Conservation (phyloP, 2,797 vertebrate species). For the Otolemur crassicaudatus region DNA sequence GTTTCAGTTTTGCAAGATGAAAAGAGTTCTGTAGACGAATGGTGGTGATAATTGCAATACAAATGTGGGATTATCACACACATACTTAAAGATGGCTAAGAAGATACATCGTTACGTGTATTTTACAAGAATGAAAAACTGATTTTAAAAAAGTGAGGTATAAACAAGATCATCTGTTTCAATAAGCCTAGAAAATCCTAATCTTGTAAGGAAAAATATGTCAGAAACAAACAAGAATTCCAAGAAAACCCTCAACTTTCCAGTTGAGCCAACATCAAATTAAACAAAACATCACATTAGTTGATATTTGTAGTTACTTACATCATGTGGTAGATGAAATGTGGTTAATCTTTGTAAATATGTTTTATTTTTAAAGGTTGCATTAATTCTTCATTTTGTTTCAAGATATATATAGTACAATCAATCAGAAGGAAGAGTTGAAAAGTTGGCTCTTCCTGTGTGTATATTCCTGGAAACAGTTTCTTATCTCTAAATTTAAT, state of each 20-base stretch:
- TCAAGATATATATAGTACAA: not conserved
- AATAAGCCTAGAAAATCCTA: not conserved
- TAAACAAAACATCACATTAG: not conserved
- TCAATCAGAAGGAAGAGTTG: not conserved
- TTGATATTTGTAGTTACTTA: not conserved
- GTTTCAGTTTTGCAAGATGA: not conserved
- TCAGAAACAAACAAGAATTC: not conserved
- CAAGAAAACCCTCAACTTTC: not conserved
- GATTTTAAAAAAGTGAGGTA: not conserved
- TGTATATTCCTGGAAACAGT: not conserved
- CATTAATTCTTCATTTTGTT: not conserved
- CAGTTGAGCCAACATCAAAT: not conserved
- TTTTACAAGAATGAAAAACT: not conserved
- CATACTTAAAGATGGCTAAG: not conserved
- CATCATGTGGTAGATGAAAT: not conserved
- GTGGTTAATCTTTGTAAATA: not conserved
- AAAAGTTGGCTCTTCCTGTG: not conserved
- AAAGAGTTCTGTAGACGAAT: not conserved
- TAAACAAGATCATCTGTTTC: not conserved
- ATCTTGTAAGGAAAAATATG: not conserved
- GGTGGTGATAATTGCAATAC: not conserved
- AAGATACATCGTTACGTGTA: not conserved
- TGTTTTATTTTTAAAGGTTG: not conserved
- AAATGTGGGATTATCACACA: not conserved
- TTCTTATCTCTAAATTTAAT: constrained; percentile 30